phyloP scores from a whole-genome alignment of 2,797 vertebrate species.

The Coreius guichenoti region DNA sequence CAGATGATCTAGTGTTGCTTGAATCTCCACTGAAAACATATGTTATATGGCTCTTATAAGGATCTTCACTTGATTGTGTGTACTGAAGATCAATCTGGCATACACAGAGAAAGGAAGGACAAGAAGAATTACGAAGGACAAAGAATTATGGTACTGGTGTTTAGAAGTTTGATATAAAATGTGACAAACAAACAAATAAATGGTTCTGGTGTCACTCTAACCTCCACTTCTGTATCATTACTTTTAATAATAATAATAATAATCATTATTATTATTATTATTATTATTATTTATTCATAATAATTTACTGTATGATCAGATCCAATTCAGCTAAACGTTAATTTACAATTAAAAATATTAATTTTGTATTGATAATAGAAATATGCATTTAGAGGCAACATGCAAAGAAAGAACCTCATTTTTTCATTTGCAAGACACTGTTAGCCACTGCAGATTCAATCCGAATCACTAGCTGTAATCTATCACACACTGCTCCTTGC shows the following conservation, averaged over 20 bases:
- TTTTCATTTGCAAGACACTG: neutral
- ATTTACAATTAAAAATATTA: neutral
- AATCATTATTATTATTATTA: neutral
- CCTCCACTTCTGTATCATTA: neutral
- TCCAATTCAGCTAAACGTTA: neutral
- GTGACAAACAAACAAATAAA: neutral
- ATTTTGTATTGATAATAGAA: neutral
- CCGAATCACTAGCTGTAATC: constrained; percentile 18
- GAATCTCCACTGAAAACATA: constrained; percentile 1
- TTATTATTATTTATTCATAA: neutral
- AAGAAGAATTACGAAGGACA: neutral
- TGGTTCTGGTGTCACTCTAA: neutral
- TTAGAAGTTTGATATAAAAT: neutral
- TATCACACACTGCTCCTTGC: constrained; percentile 63
- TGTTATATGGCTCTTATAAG: neutral
- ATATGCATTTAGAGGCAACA: neutral
- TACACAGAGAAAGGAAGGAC: neutral
- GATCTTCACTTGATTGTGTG: neutral
- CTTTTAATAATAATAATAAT: neutral
- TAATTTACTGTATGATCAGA: neutral
- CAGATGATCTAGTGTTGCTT: neutral
- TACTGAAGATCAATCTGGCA: neutral
- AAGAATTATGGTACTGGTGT: neutral
- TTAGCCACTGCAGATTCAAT: neutral
- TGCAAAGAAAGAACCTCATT: neutral